Evolutionary conservation across 2,888 invertebrate species (phyloP).

Genomic region (Drosophila basisetae): DNA sequence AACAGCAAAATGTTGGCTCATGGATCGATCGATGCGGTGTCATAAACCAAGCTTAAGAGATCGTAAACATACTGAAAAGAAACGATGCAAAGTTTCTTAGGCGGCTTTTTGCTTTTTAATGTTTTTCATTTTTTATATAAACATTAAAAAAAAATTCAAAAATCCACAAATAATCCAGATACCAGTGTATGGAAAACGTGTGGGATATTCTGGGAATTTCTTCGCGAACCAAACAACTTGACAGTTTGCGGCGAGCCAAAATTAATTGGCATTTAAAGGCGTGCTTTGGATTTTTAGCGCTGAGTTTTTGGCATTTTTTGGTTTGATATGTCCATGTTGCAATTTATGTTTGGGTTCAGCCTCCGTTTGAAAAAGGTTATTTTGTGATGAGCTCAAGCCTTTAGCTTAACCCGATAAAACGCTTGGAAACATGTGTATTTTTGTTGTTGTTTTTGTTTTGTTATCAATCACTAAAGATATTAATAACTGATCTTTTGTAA

Average conservation of each 20-base stretch:
- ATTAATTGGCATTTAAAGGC: slow-evolving; percentile 75
- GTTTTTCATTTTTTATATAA: slow-evolving; percentile 50
- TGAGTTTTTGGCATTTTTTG: slow-evolving; percentile 33
- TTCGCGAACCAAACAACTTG: slow-evolving; percentile 42
- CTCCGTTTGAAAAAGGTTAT: slow-evolving; percentile 15
- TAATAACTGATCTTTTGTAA: not conserved
- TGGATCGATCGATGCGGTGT: slow-evolving; percentile 67
- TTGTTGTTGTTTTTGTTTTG: slow-evolving; percentile 1
- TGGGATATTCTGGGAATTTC: slow-evolving; percentile 62
- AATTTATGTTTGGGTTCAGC: slow-evolving; percentile 36
- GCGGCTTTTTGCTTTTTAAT: slow-evolving; percentile 33
- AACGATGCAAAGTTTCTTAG: slow-evolving; percentile 32
- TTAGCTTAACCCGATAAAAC: slow-evolving; percentile 2
- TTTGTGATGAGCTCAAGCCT: not conserved
- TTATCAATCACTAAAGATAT: not conserved
- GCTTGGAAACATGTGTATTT: slow-evolving; percentile 11
- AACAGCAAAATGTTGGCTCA: slow-evolving; percentile 35
- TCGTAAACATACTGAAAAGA: slow-evolving; percentile 62
- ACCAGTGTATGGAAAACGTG: slow-evolving; percentile 19
- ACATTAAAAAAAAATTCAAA: slow-evolving; percentile 33
- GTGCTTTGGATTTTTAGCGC: slow-evolving; percentile 48
- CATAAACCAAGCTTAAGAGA: slow-evolving; percentile 74
- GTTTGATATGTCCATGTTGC: slow-evolving; percentile 19
- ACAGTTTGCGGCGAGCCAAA: slow-evolving; percentile 62
- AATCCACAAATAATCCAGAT: slow-evolving; percentile 45